These are phyloP conservation scores for Catharus fuscescens DNA, from an alignment of 2,113 vertebrate genomes.

Conservation along the genomic window DNA sequence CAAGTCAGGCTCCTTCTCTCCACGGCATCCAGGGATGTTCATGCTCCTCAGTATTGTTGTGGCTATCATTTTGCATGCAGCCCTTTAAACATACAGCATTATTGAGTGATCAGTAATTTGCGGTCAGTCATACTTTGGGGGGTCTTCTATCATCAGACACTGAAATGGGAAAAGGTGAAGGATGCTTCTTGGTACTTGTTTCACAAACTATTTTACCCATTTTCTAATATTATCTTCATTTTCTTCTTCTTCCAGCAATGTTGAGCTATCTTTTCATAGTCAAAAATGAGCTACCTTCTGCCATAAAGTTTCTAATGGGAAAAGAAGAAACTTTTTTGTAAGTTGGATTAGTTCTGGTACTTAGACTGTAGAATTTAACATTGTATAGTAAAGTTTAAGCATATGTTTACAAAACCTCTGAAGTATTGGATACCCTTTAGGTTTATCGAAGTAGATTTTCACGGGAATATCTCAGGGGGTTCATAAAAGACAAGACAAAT, in stretches of 20 bases:
- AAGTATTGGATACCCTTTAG: not conserved
- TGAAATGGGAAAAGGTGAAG: not conserved
- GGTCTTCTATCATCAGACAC: not conserved
- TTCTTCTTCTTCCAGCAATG: constrained; percentile 83
- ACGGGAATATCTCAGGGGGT: not conserved
- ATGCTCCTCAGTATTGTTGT: not conserved
- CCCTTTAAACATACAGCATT: not conserved
- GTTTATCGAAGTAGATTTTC: not conserved
- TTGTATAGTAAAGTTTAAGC: not conserved
- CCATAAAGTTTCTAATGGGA: constrained; percentile 85
- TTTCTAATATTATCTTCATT: constrained; percentile 58
- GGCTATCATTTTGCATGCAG: not conserved
- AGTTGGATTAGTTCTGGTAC: constrained; percentile 51
- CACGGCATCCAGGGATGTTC: not conserved
- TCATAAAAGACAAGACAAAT: not conserved
- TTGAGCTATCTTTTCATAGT: constrained; percentile 97
- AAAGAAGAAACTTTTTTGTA: constrained; percentile 71
- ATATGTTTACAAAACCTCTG: not conserved
- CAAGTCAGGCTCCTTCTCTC: not conserved
- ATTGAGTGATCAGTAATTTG: not conserved
- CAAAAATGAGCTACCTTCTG: constrained; percentile 93
- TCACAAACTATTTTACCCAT: not conserved
- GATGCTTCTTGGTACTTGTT: not conserved
- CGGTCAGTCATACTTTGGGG: not conserved
- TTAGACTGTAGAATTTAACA: not conserved